Evolutionary conservation across 2,113 vertebrate species (phyloP), one percentile per base, ranked within the genome.

Genomic region (Nyctibius bracteatus): DNA sequence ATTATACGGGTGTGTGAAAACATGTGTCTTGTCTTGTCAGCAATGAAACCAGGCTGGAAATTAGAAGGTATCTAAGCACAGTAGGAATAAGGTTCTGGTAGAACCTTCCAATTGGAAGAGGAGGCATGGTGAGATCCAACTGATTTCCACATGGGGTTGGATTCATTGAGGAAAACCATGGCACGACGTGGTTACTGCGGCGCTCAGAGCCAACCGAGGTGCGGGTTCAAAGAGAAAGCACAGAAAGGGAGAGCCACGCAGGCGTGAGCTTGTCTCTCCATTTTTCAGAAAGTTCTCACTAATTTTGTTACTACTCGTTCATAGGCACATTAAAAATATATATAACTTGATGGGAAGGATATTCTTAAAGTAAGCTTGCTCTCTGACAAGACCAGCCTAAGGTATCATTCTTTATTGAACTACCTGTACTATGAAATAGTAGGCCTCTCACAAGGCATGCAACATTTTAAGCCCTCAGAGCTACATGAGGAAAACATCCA

Each of bases 231-330:
- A 18, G 35, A n/a, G 13, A 28, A 78, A 6, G 6, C 28, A 24
- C 8, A 9, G 51, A 35, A 44, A 39, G 12, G 35, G 27, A 71
- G 17, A 75, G 4, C 30, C 20, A 25, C 0, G 0, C 0, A 1
- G 19, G 33, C 7, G 30, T 43, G 31, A 37, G 51, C 17, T 8
- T 4, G 5, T 28, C 16, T 57, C 44, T 83, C 43, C 4, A 10
- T 63, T 68, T 77, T 41, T 47, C 51, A 57, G 75, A 47, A 83
- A 70, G 13, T 52, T 79, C 46, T 84, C 12, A 9, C 9, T 47
- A 18, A 52, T 78, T 78, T 71, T 75, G 21, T 35, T 17, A 5
- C 43, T 8, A 23, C 14, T 22, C 49, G 27, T 83, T 67, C 24
- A 43, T 0, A 39, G 55, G 6, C 0, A 1, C 8, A 15, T 73